Percentiles rank a stretch among this genome's conserved stretches.
Evolutionary conservation across 1,140 invertebrate species (phyloP).

Genomic region (Drosophila pruinosa): DNA sequence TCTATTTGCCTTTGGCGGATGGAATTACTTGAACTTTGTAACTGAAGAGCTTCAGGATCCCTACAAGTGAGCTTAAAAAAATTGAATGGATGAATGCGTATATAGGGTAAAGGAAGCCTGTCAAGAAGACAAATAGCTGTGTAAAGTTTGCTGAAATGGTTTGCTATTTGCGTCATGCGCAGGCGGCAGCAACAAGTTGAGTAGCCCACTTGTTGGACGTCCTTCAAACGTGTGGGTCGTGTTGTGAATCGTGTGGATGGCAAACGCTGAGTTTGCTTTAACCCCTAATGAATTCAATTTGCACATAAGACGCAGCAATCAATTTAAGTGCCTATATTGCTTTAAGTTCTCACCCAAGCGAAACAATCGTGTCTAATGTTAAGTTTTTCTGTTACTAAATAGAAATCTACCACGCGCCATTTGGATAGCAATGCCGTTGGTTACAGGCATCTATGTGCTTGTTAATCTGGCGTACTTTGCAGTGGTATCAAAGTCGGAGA

Average conservation of each 20-base stretch:
- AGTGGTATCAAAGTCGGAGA: conserved; percentile 90
- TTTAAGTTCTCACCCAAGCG: conserved; percentile 20
- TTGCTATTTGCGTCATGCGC: conserved; percentile 63
- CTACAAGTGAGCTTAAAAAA: conserved; percentile 88
- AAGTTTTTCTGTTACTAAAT: conserved; percentile 66
- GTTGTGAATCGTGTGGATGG: conserved; percentile 6
- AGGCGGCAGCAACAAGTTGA: conserved; percentile 62
- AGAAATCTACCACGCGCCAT: conserved; percentile 94
- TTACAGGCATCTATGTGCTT: conserved; percentile 93
- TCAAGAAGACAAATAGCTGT: conserved; percentile 53
- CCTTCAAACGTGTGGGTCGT: conserved; percentile 39
- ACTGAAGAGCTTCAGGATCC: conserved; percentile 97
- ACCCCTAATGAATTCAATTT: conserved; percentile 76
- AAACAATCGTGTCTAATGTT: conserved; percentile 6
- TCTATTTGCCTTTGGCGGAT: conserved; percentile 98
- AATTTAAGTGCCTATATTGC: conserved; percentile 57
- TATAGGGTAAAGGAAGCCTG: conserved; percentile 3
- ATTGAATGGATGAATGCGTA: conserved; percentile 2
- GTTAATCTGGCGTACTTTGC: conserved; percentile 96
- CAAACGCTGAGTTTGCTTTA: conserved; percentile 9
- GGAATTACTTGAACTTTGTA: conserved; percentile 97
- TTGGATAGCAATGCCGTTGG: conserved; percentile 93
- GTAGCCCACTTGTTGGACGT: conserved; percentile 63
- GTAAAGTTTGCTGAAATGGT: not conserved
- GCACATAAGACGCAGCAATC: conserved; percentile 47